Conservation (phyloP, 1,140 invertebrate species). For the Conus betulinus region DNA sequence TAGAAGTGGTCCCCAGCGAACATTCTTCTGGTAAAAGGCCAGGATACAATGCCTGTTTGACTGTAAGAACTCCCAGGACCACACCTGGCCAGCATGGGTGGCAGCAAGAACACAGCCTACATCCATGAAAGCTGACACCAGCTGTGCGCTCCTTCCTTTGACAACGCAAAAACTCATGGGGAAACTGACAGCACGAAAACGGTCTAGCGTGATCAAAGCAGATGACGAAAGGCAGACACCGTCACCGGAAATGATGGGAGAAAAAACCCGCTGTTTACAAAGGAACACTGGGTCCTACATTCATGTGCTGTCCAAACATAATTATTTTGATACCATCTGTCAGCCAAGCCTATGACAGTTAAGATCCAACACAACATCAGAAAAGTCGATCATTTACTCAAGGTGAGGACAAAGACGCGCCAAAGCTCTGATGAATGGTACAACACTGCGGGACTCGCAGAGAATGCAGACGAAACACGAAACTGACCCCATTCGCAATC, state of each 20-base stretch:
- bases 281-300: not conserved
- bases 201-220: not conserved
- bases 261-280: not conserved
- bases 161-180: not conserved
- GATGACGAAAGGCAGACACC: not conserved
- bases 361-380: constrained; percentile 1
- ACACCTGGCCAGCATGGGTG: not conserved
- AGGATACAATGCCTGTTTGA: not conserved
- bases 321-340: not conserved
- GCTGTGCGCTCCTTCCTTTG: not conserved
- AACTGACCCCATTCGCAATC: not conserved
- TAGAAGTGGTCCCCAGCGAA: not conserved
- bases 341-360: not conserved
- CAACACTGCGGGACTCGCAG: not conserved
- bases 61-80: constrained; percentile 14
- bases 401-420: not conserved
- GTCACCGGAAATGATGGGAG: not conserved
- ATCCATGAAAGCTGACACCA: not conserved
- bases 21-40: not conserved
- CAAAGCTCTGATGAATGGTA: not conserved
- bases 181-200: not conserved
- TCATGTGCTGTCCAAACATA: not conserved
- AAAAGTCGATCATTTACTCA: not conserved
- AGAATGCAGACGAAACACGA: not conserved
- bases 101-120: not conserved